Evolutionary conservation across 2,113 vertebrate genomes (phyloP).

Genomic region (Monarcha castaneiventris): DNA sequence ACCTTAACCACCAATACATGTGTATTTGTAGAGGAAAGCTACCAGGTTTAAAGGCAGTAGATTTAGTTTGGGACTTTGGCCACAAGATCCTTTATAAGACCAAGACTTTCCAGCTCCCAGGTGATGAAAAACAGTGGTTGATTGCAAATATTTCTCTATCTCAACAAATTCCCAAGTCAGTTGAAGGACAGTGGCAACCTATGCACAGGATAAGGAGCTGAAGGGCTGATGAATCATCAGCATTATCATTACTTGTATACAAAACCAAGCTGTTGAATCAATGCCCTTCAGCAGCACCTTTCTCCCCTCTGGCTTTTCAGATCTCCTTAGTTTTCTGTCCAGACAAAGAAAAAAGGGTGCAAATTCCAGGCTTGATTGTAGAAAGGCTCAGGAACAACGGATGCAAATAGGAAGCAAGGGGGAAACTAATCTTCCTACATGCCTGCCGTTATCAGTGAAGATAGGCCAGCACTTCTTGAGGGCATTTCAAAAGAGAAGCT

Average conservation of each 20-base stretch:
- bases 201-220: neutral
- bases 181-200: neutral
- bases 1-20: neutral
- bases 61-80: neutral
- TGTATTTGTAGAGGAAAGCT: neutral
- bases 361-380: neutral
- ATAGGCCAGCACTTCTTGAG: constrained; percentile 5
- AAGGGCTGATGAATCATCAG: neutral
- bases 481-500: constrained; percentile 22
- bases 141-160: neutral
- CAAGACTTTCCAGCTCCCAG: neutral
- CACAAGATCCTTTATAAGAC: neutral
- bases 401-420: neutral
- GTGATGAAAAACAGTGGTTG: neutral
- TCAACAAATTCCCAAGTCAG: neutral
- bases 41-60: neutral
- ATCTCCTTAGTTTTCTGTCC: neutral
- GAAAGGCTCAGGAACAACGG: neutral
- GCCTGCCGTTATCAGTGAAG: neutral
- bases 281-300: neutral
- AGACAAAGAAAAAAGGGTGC: neutral
- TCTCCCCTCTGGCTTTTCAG: neutral
- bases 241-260: neutral
- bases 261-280: neutral
- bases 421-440: neutral